A percentile compares a stretch with the other conserved stretches of the same genome.
Evolutionary conservation across 2,797 vertebrate genomes (phyloP).

Genomic region (Dermochelys coriacea): DNA sequence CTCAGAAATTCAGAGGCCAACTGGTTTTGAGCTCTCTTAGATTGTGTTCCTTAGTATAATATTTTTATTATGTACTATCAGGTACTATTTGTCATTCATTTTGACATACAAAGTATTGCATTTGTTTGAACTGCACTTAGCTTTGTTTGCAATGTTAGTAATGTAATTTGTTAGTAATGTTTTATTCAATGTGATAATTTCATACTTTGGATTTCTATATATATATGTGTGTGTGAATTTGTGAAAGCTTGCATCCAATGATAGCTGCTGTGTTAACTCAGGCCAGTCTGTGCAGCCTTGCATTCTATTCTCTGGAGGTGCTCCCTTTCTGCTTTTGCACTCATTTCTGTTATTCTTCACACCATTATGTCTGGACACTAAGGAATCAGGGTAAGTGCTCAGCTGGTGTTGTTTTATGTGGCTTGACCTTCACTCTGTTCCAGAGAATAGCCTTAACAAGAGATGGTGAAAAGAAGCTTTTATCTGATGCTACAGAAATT

Average conservation of each 20-base stretch:
- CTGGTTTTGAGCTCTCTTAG: background rate
- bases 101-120: background rate
- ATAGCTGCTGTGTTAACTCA: conserved; percentile 15
- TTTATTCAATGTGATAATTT: background rate
- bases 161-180: too few relatives aligned
- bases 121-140: background rate
- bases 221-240: conserved; percentile 15
- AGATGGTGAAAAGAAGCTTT: background rate
- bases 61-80: background rate
- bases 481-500: background rate
- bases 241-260: background rate
- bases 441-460: background rate
- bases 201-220: background rate
- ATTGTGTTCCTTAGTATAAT: too few relatives aligned
- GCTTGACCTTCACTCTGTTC: conserved; percentile 34
- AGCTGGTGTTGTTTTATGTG: background rate
- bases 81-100: background rate
- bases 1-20: background rate
- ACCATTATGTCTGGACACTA: conserved; percentile 33
- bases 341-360: conserved; percentile 36
- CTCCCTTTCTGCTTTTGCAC: background rate
- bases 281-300: background rate
- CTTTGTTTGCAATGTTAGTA: background rate
- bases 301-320: background rate
- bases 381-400: background rate